phyloP scores from a whole-genome alignment of 2,113 vertebrate species.

The Eretmodus cyanostictus region DNA sequence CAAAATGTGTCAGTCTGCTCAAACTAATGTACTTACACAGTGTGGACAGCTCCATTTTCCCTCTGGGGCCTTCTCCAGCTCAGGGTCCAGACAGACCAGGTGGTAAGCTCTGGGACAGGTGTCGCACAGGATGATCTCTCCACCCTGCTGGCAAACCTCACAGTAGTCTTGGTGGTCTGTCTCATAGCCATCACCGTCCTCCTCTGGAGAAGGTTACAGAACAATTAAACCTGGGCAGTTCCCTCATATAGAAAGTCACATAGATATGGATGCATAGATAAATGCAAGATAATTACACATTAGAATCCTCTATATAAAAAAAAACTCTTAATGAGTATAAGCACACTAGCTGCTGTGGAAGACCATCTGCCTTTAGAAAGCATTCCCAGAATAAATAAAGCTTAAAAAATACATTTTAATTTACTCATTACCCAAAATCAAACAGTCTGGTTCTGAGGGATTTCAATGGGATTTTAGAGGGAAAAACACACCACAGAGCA shows the following conservation, averaged over 20 bases:
- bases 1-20: neutral
- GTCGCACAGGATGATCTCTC: conserved; percentile 97
- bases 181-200: conserved; percentile 95
- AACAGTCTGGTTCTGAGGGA: conserved; percentile 12
- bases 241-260: neutral
- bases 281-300: neutral
- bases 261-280: neutral
- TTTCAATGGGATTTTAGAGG: conserved; percentile 4
- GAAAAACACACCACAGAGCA: neutral
- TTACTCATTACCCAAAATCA: conserved; percentile 7
- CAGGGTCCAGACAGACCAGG: conserved; percentile 94
- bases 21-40: conserved; percentile 78
- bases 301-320: neutral
- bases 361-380: neutral
- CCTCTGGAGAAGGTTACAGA: conserved; percentile 66
- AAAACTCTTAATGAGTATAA: neutral
- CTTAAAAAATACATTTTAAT: neutral
- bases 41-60: conserved; percentile 99
- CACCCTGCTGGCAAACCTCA: conserved; percentile 97
- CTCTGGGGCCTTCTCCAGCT: conserved; percentile 95
- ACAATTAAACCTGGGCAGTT: neutral
- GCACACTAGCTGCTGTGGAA: neutral
- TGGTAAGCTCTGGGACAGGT: conserved; percentile 95
- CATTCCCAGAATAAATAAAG: conserved; percentile 8
- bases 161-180: conserved; percentile 99